phyloP scores from a whole-genome alignment of 2,797 vertebrate genomes.

The Zalophus californianus region DNA sequence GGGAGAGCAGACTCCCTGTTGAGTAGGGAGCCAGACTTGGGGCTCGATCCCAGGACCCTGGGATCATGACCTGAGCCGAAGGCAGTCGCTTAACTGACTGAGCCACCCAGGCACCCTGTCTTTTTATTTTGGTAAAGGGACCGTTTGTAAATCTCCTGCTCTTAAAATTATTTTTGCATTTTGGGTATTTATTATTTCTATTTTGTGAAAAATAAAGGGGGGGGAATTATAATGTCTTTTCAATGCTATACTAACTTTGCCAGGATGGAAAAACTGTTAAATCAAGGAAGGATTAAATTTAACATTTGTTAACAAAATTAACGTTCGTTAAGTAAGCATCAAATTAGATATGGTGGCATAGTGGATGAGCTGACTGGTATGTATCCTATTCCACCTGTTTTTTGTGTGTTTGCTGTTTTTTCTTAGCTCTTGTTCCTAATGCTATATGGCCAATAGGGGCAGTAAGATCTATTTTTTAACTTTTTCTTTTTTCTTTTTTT shows the following conservation, averaged over 20 bases:
- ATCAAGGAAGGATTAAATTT: slow-evolving; percentile 26
- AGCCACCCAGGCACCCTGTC: too few species aligned
- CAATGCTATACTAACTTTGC: not conserved
- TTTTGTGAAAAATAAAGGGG: not conserved
- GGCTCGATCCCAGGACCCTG: too few species aligned
- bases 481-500: not conserved
- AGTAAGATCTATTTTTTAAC: not conserved
- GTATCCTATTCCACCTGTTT: not conserved
- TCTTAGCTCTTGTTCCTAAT: not conserved
- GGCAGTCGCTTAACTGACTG: too few species aligned
- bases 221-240: not conserved
- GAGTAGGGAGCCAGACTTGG: too few species aligned
- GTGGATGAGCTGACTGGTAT: not conserved
- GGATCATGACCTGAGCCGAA: too few species aligned
- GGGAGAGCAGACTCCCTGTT: too few species aligned
- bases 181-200: slow-evolving; percentile 23
- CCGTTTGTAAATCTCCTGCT: not conserved
- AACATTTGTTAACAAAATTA: not conserved
- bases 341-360: not conserved
- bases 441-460: not conserved
- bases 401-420: not conserved
- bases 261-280: not conserved
- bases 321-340: not conserved
- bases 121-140: not conserved
- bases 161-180: not conserved